Percentiles rank a stretch among this genome's conserved stretches.
Conservation (phyloP, 2,113 vertebrate species). For the Corvus cornix region DNA sequence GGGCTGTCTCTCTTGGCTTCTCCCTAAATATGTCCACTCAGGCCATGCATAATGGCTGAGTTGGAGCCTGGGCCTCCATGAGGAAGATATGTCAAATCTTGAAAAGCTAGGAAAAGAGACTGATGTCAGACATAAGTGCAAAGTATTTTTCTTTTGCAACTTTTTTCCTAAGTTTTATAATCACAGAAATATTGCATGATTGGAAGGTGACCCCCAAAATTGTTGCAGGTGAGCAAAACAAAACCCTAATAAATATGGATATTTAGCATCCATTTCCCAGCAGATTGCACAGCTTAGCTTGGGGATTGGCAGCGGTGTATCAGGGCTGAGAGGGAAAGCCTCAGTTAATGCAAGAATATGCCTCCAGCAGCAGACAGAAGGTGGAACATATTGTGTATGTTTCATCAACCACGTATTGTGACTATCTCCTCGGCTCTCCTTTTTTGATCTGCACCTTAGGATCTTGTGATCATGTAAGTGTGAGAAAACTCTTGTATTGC, state of each 20-base stretch:
- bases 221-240: not conserved
- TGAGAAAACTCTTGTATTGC: not conserved
- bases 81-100: not conserved
- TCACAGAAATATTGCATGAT: not conserved
- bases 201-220: not conserved
- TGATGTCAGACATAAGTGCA: not conserved
- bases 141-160: not conserved
- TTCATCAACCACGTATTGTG: not conserved
- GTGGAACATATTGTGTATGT: not conserved
- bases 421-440: not conserved
- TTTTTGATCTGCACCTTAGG: not conserved
- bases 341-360: not conserved
- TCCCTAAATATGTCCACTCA: not conserved
- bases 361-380: not conserved
- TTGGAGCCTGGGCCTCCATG: not conserved
- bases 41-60: not conserved
- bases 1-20: not conserved
- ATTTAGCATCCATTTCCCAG: not conserved
- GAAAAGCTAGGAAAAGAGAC: not conserved
- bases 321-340: not conserved
- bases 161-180: not conserved
- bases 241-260: not conserved
- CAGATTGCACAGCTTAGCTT: not conserved
- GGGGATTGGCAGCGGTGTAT: not conserved
- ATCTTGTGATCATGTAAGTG: rapidly evolving